Evolutionary conservation across 1,140 invertebrate genomes (phyloP).

Genomic region (Drosophila repleta): DNA sequence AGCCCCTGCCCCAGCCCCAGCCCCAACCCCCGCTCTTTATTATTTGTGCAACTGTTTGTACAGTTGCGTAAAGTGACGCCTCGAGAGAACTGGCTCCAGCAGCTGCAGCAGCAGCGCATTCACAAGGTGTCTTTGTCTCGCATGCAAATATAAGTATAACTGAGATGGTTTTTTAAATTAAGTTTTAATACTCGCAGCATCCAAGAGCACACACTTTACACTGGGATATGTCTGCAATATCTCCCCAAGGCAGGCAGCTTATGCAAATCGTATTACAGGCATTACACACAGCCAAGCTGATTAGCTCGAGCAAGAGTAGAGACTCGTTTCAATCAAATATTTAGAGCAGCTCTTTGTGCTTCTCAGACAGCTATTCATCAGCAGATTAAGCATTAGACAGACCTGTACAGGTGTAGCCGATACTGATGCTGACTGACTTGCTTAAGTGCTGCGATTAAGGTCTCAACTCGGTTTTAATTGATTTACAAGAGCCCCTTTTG

Average conservation of each 20-base stretch:
- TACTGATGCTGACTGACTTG: too few species aligned
- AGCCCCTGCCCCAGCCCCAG: neutral
- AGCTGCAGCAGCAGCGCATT: neutral
- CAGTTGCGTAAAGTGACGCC: slow-evolving; percentile 75
- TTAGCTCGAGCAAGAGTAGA: neutral
- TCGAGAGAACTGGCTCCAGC: slow-evolving; percentile 11
- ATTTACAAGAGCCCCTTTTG: neutral
- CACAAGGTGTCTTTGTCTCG: slow-evolving; percentile 13
- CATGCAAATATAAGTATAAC: slow-evolving; percentile 35
- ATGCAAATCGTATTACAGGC: slow-evolving; percentile 7
- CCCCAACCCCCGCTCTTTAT: slow-evolving; percentile 36
- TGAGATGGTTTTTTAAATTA: slow-evolving; percentile 64
- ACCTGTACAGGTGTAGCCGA: too few species aligned
- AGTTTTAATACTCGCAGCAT: slow-evolving; percentile 57
- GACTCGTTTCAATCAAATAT: too few species aligned
- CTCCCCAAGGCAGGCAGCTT: neutral
- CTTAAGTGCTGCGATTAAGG: too few species aligned
- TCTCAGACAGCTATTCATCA: too few species aligned
- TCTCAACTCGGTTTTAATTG: neutral
- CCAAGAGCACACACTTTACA: too few species aligned
- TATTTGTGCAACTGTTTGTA: slow-evolving; percentile 75
- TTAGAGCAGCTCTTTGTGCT: too few species aligned
- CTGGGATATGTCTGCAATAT: neutral
- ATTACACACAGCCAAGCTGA: slow-evolving; percentile 12
- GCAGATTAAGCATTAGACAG: too few species aligned